Conservation (phyloP, 2,888 invertebrate species). For the Baccha elongata region DNA sequence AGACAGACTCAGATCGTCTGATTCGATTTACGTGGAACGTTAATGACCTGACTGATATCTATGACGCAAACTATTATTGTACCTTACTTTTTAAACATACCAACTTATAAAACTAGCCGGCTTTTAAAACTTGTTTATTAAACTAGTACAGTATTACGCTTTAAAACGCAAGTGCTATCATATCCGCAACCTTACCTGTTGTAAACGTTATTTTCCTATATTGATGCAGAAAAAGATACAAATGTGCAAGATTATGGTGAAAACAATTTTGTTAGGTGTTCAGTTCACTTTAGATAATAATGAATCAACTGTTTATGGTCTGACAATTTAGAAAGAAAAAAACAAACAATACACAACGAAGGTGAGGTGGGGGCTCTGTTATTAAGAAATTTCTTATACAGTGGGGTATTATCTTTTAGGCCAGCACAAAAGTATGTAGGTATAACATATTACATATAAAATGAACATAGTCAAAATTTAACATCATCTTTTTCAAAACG, state of each 20-base stretch:
- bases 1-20: slow-evolving; percentile 22
- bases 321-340: neutral
- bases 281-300: too few species aligned
- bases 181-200: neutral
- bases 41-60: slow-evolving; percentile 38
- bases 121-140: slow-evolving; percentile 1
- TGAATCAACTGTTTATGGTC: slow-evolving; percentile 2
- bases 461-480: too few species aligned
- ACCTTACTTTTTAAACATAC: slow-evolving; percentile 20
- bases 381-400: too few species aligned
- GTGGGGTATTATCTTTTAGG: neutral
- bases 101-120: slow-evolving; percentile 11
- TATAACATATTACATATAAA: too few species aligned
- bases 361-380: too few species aligned
- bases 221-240: too few species aligned
- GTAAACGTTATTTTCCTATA: too few species aligned
- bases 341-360: neutral
- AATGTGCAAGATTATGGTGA: too few species aligned
- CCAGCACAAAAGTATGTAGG: neutral
- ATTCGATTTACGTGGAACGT: slow-evolving; percentile 24
- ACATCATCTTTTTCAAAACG: too few species aligned
- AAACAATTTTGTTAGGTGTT: too few species aligned
- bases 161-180: neutral
- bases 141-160: neutral
- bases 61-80: slow-evolving; percentile 30